Evolutionary conservation across 2,888 invertebrate species (phyloP).

Genomic region (Choristoneura rosaceana): DNA sequence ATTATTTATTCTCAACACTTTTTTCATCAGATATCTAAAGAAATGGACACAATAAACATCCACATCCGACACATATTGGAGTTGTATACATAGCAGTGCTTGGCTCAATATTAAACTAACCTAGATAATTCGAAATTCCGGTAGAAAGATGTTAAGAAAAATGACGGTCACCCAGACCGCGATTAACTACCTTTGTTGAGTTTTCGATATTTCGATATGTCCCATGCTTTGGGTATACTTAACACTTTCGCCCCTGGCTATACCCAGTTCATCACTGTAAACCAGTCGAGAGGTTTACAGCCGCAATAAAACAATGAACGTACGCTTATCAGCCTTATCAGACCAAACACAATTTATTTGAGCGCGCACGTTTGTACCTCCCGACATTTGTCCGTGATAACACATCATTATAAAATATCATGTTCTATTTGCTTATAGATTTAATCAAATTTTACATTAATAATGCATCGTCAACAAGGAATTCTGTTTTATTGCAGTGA

Average conservation of each 20-base stretch:
- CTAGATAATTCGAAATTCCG: no score
- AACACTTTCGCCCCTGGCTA: slow-evolving; percentile 60
- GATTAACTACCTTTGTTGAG: no score
- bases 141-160: not conserved
- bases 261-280: slow-evolving; percentile 51
- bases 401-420: slow-evolving; percentile 47
- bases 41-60: no score
- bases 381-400: slow-evolving; percentile 76
- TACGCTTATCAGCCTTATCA: slow-evolving; percentile 78
- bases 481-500: not conserved
- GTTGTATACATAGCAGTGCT: no score
- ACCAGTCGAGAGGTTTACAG: slow-evolving; percentile 63
- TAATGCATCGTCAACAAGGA: not conserved
- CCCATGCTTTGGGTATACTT: no score
- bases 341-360: slow-evolving; percentile 79
- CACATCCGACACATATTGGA: no score
- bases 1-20: no score
- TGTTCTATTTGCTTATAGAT: slow-evolving; percentile 29
- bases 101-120: no score
- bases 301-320: slow-evolving; percentile 83
- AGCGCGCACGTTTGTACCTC: slow-evolving; percentile 67
- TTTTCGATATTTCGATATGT: no score
- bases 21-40: no score
- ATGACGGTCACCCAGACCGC: no score
- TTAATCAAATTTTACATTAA: slow-evolving; percentile 11